phyloP scores from a whole-genome alignment of 2,888 invertebrate genomes.

The Mythimna pallens region DNA sequence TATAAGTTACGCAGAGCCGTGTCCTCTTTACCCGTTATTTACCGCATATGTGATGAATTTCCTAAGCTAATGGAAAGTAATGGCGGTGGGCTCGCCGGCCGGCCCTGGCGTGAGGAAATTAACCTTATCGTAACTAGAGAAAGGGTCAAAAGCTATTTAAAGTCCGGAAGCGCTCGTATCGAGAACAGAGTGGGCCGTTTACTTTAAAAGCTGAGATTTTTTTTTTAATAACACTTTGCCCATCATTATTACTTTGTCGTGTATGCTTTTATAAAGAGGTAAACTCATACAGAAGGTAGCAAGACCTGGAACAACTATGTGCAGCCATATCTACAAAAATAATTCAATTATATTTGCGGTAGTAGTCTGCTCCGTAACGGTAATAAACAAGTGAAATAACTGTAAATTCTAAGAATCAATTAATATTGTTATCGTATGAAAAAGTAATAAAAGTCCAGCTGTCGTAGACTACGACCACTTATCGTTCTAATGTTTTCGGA shows the following conservation, averaged over 20 bases:
- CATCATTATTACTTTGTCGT: no score
- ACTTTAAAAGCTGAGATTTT: slow-evolving; percentile 36
- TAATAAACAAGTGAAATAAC: slow-evolving; percentile 21
- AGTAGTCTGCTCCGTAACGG: slow-evolving; percentile 6
- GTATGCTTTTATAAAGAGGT: no score
- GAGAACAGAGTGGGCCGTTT: slow-evolving; percentile 32
- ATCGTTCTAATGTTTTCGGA: slow-evolving; percentile 35
- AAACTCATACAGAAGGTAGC: no score
- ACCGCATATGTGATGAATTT: slow-evolving; percentile 72
- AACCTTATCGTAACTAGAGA: slow-evolving; percentile 67
- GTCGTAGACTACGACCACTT: slow-evolving; percentile 31
- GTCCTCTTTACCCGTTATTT: slow-evolving; percentile 66
- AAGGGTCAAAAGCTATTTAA: slow-evolving; percentile 68
- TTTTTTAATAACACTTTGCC: no score
- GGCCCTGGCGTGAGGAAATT: slow-evolving; percentile 69
- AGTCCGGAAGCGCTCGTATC: slow-evolving; percentile 67
- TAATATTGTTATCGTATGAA: slow-evolving; percentile 24
- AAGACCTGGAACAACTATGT: no score
- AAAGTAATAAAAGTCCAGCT: slow-evolving; percentile 20
- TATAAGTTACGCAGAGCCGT: slow-evolving; percentile 67
- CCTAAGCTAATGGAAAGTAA: slow-evolving; percentile 75
- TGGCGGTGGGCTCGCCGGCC: slow-evolving; percentile 67
- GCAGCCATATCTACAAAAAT: no score
- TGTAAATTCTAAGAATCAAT: slow-evolving; percentile 29
- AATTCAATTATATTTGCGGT: slow-evolving; percentile 12